Evolutionary conservation across 2,888 invertebrate species (phyloP).

Genomic region (Nephrotoma flavescens): DNA sequence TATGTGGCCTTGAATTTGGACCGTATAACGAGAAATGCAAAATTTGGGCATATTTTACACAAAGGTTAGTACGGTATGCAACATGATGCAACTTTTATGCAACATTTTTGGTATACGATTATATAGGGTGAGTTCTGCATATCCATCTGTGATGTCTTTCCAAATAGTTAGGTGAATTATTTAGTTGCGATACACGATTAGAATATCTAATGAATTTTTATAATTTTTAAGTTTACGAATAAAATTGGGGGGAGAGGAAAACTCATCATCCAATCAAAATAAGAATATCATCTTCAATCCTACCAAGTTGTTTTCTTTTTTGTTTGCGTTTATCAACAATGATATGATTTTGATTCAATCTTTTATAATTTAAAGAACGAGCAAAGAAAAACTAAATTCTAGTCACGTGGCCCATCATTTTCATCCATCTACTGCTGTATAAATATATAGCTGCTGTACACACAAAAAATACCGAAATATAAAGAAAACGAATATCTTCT

Average conservation of each 20-base stretch:
- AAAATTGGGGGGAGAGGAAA: not conserved
- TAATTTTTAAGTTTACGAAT: not conserved
- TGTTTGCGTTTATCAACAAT: not conserved
- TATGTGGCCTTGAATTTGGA: not conserved
- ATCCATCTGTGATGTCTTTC: not conserved
- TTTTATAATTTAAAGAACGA: not conserved
- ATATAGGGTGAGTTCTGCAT: not conserved
- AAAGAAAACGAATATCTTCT: not conserved
- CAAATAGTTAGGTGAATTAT: not conserved
- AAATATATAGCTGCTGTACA: not conserved
- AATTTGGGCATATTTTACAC: not conserved
- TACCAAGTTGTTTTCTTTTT: not conserved
- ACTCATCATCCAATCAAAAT: not conserved
- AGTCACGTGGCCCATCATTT: slow-evolving; percentile 4
- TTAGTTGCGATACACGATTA: not conserved
- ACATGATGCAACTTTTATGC: not conserved
- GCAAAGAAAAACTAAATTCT: not conserved
- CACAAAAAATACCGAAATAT: not conserved
- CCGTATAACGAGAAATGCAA: not conserved
- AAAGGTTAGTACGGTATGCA: not conserved
- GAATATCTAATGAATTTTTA: not conserved
- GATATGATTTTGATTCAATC: slow-evolving; percentile 1
- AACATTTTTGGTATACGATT: not conserved
- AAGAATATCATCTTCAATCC: not conserved
- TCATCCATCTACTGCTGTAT: not conserved